Evolutionary conservation across 2,888 invertebrate genomes (phyloP).

Genomic region (Synanthedon myopaeformis): DNA sequence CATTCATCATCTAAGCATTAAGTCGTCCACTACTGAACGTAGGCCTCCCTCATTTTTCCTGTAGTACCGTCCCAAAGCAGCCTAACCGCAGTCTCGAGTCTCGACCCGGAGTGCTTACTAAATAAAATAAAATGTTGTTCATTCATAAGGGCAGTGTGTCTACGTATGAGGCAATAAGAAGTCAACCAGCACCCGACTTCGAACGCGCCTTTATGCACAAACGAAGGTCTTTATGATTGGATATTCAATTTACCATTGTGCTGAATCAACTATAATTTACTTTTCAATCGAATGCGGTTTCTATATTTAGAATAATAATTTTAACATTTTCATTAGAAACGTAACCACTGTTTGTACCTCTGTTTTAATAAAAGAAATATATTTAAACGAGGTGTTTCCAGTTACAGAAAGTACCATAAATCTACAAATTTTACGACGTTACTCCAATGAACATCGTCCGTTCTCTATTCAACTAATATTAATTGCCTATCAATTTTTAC

Average conservation of each 20-base stretch:
- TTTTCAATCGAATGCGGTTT: conserved; percentile 24
- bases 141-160: conserved; percentile 18
- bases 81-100: no score
- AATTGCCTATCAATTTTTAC: conserved; percentile 49
- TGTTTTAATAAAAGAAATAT: no score
- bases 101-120: no score
- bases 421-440: conserved; percentile 45
- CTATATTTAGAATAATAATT: background rate
- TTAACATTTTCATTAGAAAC: background rate
- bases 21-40: no score
- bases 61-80: no score
- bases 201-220: conserved; percentile 45
- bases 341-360: background rate
- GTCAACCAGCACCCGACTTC: conserved; percentile 34
- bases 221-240: conserved; percentile 51
- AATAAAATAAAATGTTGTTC: no score
- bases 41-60: no score
- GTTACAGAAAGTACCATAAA: conserved; percentile 33
- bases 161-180: conserved; percentile 38
- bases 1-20: no score
- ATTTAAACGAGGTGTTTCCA: no score
- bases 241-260: conserved; percentile 55
- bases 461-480: conserved; percentile 57
- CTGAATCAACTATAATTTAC: conserved; percentile 51
- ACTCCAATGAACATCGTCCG: conserved; percentile 42